Base-by-base conservation (phyloP, 2,113 vertebrate species). In the Corythoichthys haematopterus region DNA sequence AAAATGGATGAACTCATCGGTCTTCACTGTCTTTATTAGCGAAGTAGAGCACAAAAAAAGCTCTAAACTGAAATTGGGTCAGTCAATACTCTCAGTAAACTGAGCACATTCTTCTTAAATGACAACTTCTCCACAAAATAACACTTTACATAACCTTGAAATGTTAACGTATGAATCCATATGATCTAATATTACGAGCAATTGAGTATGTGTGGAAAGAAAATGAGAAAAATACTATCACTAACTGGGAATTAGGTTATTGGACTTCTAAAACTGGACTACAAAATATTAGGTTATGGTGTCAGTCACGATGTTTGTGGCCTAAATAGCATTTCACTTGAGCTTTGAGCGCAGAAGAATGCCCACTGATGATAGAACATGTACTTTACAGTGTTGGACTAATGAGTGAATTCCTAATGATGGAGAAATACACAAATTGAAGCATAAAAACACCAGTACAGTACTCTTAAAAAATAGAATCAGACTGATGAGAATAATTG, bases 41-140 rank as follows among this genome's bases (percentile, higher is more conserved):
- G 9, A 38, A 61, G 43, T 28, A 38, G 16, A 12, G 15, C n/a
- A 16, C 60, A 62, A 40, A 28, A 61, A 43, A 43, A 20, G 36
- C 36, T 60, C 58, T 11, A 14, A 33, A 28, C 12, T 46, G 13
- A 20, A 46, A 46, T 28, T 62, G 43, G 60, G 60, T 62, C 60
- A 62, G 20, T 62, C 60, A 46, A 62, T 62, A 62, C 38, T 3
- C 13, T 45, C 43, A 62, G 59, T 12, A 33, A 28, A 62, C 59
- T 12, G 2, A 28, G 45, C 37, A 40, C 40, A 20, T 61, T 45
- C 45, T 61, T 62, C 20, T 62, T 46, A 46, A 62, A 33, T 40
- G 43, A 33, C 40, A 46, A 28, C 16, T 45, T 7, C 40, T 46
- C 13, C 1, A 46, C 6, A 28, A 12, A 46, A 10, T 11, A 5